phyloP scores from a whole-genome alignment of 2,797 vertebrate species.

The Bradypus variegatus region DNA sequence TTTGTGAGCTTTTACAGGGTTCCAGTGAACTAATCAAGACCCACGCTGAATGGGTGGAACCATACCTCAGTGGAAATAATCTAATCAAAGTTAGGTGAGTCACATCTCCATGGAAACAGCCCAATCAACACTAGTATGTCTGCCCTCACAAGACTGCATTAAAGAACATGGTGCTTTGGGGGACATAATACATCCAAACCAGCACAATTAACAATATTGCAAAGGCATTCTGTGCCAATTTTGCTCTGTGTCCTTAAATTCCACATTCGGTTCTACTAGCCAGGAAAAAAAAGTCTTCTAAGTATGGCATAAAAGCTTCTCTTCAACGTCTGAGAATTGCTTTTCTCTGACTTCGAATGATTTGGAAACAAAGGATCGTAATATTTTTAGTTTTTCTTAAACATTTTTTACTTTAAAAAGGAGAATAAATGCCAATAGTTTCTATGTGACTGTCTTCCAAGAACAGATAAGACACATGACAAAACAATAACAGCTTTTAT shows the following conservation, averaged over 20 bases:
- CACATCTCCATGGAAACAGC: too few relatives aligned
- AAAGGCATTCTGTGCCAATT: slow-evolving; percentile 50
- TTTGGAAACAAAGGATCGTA: slow-evolving; percentile 60
- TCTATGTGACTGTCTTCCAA: slow-evolving; percentile 48
- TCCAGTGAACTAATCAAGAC: too few relatives aligned
- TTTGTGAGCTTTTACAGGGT: too few relatives aligned
- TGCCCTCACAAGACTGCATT: too few relatives aligned
- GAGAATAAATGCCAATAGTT: slow-evolving; percentile 35
- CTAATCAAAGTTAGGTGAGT: too few relatives aligned
- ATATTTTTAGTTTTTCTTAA: slow-evolving; percentile 40
- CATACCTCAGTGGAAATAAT: too few relatives aligned
- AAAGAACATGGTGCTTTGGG: too few relatives aligned
- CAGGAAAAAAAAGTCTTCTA: slow-evolving; percentile 60
- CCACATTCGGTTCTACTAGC: slow-evolving; percentile 55
- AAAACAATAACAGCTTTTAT: slow-evolving; percentile 53
- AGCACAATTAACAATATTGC: slow-evolving; percentile 49
- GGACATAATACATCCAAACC: too few relatives aligned
- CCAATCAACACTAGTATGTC: too few relatives aligned
- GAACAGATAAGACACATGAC: slow-evolving; percentile 38
- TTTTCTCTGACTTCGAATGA: slow-evolving; percentile 43
- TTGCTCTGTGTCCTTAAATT: slow-evolving; percentile 66
- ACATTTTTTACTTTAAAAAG: slow-evolving; percentile 55
- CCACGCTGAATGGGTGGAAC: too few relatives aligned
- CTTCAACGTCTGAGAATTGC: slow-evolving; percentile 49
- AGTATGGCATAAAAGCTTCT: slow-evolving; percentile 53